A percentile compares a stretch with the other conserved stretches of the same genome.
Conservation (phyloP, 1,140 invertebrate genomes). For the Formica selysi region DNA sequence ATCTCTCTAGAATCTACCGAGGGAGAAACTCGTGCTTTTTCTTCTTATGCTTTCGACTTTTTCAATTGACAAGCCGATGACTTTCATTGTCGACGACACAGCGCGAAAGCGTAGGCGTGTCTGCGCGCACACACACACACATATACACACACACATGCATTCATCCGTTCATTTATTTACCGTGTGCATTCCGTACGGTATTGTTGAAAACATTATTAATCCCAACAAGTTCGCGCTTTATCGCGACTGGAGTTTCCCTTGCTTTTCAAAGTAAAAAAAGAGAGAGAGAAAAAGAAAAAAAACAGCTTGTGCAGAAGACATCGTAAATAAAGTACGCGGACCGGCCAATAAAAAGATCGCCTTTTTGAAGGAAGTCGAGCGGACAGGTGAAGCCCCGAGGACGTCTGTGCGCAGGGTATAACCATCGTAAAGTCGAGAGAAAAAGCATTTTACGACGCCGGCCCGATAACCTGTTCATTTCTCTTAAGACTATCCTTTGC, state of each 20-base stretch:
- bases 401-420: constrained; percentile 56
- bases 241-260: constrained; percentile 37
- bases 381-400: constrained; percentile 54
- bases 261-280: neutral
- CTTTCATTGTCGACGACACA: constrained; percentile 42
- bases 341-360: constrained; percentile 58
- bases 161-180: constrained; percentile 46
- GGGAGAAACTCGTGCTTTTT: constrained; percentile 38
- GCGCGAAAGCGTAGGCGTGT: constrained; percentile 14
- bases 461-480: constrained; percentile 61
- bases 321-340: constrained; percentile 56
- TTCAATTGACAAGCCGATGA: constrained; percentile 62
- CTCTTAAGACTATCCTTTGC: constrained; percentile 52
- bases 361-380: constrained; percentile 52
- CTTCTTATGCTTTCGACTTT: constrained; percentile 59
- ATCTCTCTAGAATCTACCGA: constrained; percentile 51
- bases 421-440: constrained; percentile 62
- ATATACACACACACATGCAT: neutral
- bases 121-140: neutral
- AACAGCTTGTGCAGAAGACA: constrained; percentile 33
- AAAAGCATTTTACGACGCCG: constrained; percentile 62
- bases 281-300: neutral
- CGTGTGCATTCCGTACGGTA: constrained; percentile 6
- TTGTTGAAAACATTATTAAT: constrained; percentile 62
- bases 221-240: constrained; percentile 45